Conservation (phyloP, 2,888 invertebrate genomes). For the Mellilla xanthometata region DNA sequence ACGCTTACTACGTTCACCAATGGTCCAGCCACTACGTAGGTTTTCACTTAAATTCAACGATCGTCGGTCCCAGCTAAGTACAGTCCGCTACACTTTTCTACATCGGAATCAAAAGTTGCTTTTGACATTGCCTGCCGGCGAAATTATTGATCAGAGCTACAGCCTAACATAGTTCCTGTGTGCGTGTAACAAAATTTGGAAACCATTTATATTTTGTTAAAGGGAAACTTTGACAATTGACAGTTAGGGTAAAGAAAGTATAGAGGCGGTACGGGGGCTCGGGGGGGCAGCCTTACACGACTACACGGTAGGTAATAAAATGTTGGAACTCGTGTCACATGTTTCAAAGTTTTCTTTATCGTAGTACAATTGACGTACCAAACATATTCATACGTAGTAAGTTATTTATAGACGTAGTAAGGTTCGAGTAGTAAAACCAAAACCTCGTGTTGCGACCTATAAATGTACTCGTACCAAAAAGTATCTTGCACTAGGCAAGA, state of each 20-base stretch:
- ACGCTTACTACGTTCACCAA: too few species aligned
- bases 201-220: slow-evolving; percentile 22
- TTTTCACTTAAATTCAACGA: too few species aligned
- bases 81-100: slow-evolving; percentile 24
- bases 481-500: too few species aligned
- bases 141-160: slow-evolving; percentile 24
- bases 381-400: background rate
- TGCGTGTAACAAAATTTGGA: slow-evolving; percentile 25
- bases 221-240: slow-evolving; percentile 22
- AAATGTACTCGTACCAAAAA: too few species aligned
- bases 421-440: background rate
- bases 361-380: slow-evolving; percentile 6
- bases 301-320: slow-evolving; percentile 1
- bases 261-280: slow-evolving; percentile 7
- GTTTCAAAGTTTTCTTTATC: slow-evolving; percentile 14
- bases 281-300: slow-evolving; percentile 7
- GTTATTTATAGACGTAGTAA: background rate
- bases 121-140: slow-evolving; percentile 19
- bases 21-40: too few species aligned
- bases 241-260: slow-evolving; percentile 11
- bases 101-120: slow-evolving; percentile 18
- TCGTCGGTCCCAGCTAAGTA: slow-evolving; percentile 16
- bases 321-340: slow-evolving; percentile 6
- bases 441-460: background rate
- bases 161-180: slow-evolving; percentile 19